Evolutionary conservation across 2,113 vertebrate species (phyloP).

Genomic region (Alligator mississippiensis): DNA sequence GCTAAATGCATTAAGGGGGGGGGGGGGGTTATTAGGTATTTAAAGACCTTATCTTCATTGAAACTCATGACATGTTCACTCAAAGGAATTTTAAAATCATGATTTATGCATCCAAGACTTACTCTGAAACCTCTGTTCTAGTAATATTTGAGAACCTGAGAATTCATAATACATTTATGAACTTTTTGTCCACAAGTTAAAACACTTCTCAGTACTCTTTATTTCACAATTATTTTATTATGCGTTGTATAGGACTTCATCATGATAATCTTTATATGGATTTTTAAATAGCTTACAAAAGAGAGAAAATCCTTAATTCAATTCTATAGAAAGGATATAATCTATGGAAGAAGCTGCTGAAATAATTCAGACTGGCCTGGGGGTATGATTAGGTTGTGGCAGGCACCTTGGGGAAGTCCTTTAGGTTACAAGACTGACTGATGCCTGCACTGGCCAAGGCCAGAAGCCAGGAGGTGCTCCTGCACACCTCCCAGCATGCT

Average conservation of each 20-base stretch:
- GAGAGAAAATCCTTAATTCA: slow-evolving; percentile 44
- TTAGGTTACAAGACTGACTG: no score
- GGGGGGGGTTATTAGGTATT: slow-evolving; percentile 1
- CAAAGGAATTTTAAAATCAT: slow-evolving; percentile 9
- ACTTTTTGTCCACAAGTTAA: slow-evolving; percentile 6
- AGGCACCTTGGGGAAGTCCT: no score
- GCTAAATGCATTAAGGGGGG: not conserved
- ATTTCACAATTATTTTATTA: slow-evolving; percentile 9
- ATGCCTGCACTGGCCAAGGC: no score
- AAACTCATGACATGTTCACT: not conserved
- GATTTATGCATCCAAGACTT: not conserved
- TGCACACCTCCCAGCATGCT: no score
- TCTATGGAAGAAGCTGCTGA: not conserved
- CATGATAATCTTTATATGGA: not conserved
- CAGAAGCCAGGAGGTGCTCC: no score
- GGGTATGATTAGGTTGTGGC: no score
- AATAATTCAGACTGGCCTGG: not conserved
- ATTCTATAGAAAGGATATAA: not conserved
- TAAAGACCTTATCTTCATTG: slow-evolving; percentile 35
- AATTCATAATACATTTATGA: not conserved
- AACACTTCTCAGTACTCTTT: slow-evolving; percentile 7
- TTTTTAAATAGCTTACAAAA: slow-evolving; percentile 42
- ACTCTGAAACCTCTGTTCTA: slow-evolving; percentile 10
- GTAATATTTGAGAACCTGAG: not conserved
- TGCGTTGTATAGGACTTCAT: not conserved